phyloP scores from a whole-genome alignment of 2,113 vertebrate genomes.

The Trogon surrucura region DNA sequence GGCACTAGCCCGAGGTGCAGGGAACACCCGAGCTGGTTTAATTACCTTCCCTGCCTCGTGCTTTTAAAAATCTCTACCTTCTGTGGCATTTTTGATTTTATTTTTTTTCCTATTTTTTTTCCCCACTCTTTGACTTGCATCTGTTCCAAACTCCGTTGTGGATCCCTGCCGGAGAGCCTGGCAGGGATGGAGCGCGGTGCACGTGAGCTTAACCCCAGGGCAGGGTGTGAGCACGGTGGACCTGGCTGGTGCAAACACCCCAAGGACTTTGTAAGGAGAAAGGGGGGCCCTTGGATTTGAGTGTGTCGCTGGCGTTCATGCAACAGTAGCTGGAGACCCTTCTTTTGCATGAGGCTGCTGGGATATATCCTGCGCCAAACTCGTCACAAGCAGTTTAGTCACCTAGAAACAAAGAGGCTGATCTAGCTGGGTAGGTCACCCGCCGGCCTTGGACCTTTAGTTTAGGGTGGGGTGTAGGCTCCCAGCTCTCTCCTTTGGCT shows the following conservation, averaged over 20 bases:
- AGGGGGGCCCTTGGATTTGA: not conserved
- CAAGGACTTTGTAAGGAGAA: not conserved
- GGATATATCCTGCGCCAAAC: accelerated
- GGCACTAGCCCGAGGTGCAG: not conserved
- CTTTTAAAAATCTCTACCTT: not conserved
- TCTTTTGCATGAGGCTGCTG: not conserved
- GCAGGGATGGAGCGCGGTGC: accelerated
- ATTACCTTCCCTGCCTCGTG: not conserved
- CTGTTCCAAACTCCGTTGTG: not conserved
- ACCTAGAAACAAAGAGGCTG: not conserved
- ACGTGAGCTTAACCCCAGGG: not conserved
- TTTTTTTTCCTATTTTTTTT: accelerated
- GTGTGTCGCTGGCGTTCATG: accelerated
- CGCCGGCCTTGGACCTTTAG: not conserved
- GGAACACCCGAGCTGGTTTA: not conserved
- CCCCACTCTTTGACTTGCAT: accelerated
- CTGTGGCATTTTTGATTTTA: accelerated
- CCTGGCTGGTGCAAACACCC: accelerated
- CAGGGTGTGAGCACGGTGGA: not conserved
- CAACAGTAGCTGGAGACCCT: not conserved
- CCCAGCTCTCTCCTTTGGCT: not conserved
- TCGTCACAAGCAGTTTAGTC: not conserved
- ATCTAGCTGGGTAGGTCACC: not conserved
- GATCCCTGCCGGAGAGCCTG: accelerated
- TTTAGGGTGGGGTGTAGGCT: not conserved